These are phyloP conservation scores for Corythoichthys haematopterus DNA, from an alignment of 2,113 vertebrate species.

Conservation along the genomic window DNA sequence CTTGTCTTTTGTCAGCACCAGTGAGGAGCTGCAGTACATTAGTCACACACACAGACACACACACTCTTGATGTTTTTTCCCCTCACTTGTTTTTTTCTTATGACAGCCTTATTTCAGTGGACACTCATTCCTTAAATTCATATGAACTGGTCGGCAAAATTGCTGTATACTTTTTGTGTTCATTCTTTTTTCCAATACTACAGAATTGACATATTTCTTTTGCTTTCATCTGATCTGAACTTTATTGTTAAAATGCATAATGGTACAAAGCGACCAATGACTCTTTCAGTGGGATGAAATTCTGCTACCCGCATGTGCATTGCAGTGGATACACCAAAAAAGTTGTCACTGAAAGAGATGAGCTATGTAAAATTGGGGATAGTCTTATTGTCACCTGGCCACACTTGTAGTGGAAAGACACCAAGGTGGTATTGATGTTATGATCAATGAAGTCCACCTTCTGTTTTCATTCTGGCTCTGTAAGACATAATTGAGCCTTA, in stretches of 20 bases:
- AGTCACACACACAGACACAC: constrained; percentile 49
- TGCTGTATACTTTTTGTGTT: neutral
- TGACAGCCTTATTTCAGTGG: neutral
- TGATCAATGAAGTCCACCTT: constrained; percentile 3
- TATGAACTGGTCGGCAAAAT: neutral
- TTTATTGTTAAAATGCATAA: constrained; percentile 35
- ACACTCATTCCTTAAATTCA: neutral
- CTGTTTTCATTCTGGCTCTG: neutral
- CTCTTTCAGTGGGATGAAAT: neutral
- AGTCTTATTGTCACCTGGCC: constrained; percentile 1
- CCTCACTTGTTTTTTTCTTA: neutral
- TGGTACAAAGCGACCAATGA: neutral
- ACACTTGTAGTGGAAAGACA: neutral
- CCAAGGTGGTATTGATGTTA: constrained; percentile 8
- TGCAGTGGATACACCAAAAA: neutral
- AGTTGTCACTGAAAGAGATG: neutral
- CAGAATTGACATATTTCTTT: neutral
- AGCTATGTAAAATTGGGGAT: constrained; percentile 6
- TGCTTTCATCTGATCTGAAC: constrained; percentile 1
- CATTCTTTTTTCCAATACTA: neutral
- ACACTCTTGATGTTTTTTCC: constrained; percentile 23
- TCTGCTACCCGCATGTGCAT: neutral
- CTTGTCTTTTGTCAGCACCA: constrained; percentile 71
- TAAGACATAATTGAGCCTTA: neutral
- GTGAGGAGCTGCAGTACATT: constrained; percentile 65